Conservation (phyloP, 2,113 vertebrate genomes). For the Megaleporinus macrocephalus region DNA sequence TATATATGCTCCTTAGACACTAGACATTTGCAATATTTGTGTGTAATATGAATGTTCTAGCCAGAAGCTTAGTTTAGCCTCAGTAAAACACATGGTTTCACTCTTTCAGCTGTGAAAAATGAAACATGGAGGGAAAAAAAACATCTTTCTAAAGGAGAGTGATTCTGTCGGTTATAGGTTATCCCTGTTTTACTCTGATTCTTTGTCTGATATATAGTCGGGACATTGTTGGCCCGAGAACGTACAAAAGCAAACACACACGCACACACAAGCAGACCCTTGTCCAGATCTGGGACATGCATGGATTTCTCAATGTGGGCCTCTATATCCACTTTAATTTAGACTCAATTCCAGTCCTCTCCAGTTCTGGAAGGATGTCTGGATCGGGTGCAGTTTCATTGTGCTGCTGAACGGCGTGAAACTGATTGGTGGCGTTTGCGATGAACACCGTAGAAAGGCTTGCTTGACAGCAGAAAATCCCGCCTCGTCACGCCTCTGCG, state of each 20-base stretch:
- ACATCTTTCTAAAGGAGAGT: too few relatives aligned
- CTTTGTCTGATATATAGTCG: too few relatives aligned
- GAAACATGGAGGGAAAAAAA: too few relatives aligned
- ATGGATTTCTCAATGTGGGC: conserved; percentile 6
- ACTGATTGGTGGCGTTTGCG: conserved; percentile 20
- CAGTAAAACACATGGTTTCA: too few relatives aligned
- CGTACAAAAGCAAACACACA: background rate
- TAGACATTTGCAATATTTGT: too few relatives aligned
- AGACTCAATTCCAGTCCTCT: conserved; percentile 26
- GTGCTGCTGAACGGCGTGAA: conserved; percentile 11
- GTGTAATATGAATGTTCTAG: too few relatives aligned
- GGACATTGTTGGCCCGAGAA: too few relatives aligned
- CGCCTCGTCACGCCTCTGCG: conserved; percentile 10
- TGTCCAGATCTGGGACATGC: conserved; percentile 18
- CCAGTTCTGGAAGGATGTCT: background rate
- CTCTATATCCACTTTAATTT: conserved; percentile 11
- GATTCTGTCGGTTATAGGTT: too few relatives aligned
- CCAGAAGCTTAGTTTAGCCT: too few relatives aligned
- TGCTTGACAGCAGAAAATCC: conserved; percentile 15
- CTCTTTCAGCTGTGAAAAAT: too few relatives aligned
- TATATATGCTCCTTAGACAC: too few relatives aligned
- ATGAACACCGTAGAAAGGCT: conserved; percentile 1
- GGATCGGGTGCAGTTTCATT: background rate
- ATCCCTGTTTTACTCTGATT: too few relatives aligned
- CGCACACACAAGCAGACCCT: background rate